Evolutionary conservation across 2,888 invertebrate species (phyloP).

Genomic region (Xiphydria camelus): DNA sequence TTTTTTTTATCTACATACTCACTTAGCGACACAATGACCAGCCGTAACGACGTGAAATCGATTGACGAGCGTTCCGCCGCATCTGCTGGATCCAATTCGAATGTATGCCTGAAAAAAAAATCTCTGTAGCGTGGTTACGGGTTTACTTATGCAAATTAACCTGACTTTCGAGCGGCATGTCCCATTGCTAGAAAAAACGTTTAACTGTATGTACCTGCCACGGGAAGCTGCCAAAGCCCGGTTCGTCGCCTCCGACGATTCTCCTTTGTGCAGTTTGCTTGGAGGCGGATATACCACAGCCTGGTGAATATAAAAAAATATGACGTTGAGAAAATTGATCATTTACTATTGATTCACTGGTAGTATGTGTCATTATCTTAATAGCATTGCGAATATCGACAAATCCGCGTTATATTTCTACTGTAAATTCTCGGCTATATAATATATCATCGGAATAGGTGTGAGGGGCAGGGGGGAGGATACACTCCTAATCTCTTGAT

Average conservation of each 20-base stretch:
- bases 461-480: no score
- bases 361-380: no score
- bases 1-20: conserved; percentile 30
- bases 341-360: no score
- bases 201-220: conserved; percentile 71
- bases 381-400: no score
- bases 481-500: no score
- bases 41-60: conserved; percentile 91
- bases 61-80: conserved; percentile 90
- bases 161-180: no score
- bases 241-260: conserved; percentile 92
- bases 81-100: conserved; percentile 90
- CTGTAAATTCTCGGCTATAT: no score
- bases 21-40: conserved; percentile 88
- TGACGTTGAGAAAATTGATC: no score
- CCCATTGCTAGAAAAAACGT: conserved; percentile 5
- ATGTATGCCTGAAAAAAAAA: conserved; percentile 71
- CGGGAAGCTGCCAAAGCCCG: conserved; percentile 91
- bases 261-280: conserved; percentile 86
- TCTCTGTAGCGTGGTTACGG: conserved; percentile 3
- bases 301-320: no score
- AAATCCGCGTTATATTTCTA: no score
- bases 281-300: conserved; percentile 83
- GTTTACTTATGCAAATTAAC: neutral
- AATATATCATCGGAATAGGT: no score